Evolutionary conservation across 37 sponge, comb jelly and placozoan species (phyloP).

Genomic region (Beroe ovata): DNA sequence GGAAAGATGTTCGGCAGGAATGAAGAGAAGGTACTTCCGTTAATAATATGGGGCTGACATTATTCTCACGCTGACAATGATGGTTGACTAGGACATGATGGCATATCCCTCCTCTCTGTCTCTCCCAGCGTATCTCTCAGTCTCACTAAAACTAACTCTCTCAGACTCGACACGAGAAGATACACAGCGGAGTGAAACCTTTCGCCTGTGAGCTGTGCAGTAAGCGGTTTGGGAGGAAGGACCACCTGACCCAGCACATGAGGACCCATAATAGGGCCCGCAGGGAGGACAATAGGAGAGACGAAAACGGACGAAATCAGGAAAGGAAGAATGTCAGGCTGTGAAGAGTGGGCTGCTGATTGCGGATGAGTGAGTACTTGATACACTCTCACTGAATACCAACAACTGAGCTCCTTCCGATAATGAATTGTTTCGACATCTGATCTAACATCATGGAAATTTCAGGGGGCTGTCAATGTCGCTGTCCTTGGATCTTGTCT

Average conservation of each 20-base stretch:
- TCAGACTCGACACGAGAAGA: slow-evolving; percentile 67
- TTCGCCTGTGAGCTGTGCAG: slow-evolving; percentile 60
- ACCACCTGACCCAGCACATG: slow-evolving; percentile 67
- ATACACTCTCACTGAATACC: no score
- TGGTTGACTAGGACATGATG: no score
- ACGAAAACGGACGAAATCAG: neutral
- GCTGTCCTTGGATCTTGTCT: neutral
- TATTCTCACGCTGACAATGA: no score
- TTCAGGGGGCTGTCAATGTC: neutral
- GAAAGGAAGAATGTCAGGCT: slow-evolving; percentile 14
- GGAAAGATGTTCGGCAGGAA: slow-evolving; percentile 65
- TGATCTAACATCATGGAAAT: no score
- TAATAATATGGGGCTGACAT: no score
- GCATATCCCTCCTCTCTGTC: no score
- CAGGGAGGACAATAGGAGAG: slow-evolving; percentile 12
- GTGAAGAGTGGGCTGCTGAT: neutral
- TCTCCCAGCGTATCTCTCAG: no score
- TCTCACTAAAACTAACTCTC: no score
- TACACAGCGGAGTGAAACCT: slow-evolving; percentile 63
- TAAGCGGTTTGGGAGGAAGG: slow-evolving; percentile 63
- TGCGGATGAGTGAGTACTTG: neutral
- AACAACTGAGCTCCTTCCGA: no score
- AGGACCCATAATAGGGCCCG: slow-evolving; percentile 51
- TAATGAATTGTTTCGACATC: neutral
- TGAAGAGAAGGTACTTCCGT: slow-evolving; percentile 50